These are phyloP conservation scores for Anagyrus pseudococci DNA, from an alignment of 2,888 invertebrate species.

Conservation along the genomic window DNA sequence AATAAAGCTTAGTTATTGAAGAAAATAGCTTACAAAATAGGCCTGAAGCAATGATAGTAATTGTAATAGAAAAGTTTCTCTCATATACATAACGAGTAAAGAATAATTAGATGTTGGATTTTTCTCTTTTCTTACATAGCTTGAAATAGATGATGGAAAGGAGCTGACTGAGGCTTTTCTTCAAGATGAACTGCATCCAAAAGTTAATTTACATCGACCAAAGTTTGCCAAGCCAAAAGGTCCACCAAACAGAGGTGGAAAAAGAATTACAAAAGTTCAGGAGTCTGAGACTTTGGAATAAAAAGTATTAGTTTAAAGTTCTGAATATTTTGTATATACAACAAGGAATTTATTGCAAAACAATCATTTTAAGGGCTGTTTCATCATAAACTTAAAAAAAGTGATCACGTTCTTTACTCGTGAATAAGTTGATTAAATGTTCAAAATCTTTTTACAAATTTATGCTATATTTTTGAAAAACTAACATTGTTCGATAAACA, in stretches of 20 bases:
- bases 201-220: constrained; percentile 83
- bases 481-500: constrained; percentile 26
- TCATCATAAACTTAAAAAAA: constrained; percentile 5
- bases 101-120: constrained; percentile 33
- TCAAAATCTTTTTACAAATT: constrained; percentile 3
- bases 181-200: constrained; percentile 93
- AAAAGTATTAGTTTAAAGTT: constrained; percentile 7
- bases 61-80: not conserved
- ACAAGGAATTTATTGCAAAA: constrained; percentile 16
- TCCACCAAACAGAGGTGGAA: constrained; percentile 91
- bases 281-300: constrained; percentile 42
- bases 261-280: constrained; percentile 78
- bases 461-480: constrained; percentile 20
- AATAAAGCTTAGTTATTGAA: constrained; percentile 27
- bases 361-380: constrained; percentile 23
- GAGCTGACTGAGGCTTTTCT: constrained; percentile 91
- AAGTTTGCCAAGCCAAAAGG: constrained; percentile 98
- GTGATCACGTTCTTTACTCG: constrained; percentile 11
- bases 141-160: constrained; percentile 89
- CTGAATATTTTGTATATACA: constrained; percentile 18
- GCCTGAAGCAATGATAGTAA: constrained; percentile 47
- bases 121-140: constrained; percentile 63
- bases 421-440: constrained; percentile 7
- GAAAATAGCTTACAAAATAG: constrained; percentile 55
- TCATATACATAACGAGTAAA: constrained; percentile 10